Conservation (phyloP, 2,113 vertebrate genomes). For the Platanista minor region DNA sequence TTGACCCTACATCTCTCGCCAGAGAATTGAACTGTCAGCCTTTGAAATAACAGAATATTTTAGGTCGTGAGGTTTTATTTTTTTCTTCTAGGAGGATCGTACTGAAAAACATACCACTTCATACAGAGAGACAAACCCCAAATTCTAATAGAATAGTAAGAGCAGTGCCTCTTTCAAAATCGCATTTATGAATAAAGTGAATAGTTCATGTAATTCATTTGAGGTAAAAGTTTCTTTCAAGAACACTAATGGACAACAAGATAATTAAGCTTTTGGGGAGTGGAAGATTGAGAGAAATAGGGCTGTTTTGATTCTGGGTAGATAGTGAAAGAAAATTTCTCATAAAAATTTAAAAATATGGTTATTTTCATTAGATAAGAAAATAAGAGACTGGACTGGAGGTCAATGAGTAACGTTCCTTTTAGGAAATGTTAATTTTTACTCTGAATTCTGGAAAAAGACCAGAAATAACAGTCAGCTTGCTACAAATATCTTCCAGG, state of each 20-base stretch:
- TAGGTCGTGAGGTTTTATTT: slow-evolving; percentile 61
- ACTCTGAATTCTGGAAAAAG: background rate
- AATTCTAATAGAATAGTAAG: slow-evolving; percentile 29
- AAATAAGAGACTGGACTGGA: slow-evolving; percentile 23
- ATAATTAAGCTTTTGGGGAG: slow-evolving; percentile 38
- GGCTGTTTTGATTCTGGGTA: slow-evolving; percentile 12
- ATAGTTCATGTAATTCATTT: slow-evolving; percentile 14
- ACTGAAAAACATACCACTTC: slow-evolving; percentile 41
- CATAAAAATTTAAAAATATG: background rate
- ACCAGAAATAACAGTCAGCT: background rate
- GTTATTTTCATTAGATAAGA: slow-evolving; percentile 45
- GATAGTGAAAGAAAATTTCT: slow-evolving; percentile 8
- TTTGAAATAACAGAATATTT: slow-evolving; percentile 74
- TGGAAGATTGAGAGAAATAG: background rate
- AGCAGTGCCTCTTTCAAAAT: slow-evolving; percentile 29
- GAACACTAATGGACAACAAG: background rate
- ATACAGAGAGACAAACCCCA: slow-evolving; percentile 40
- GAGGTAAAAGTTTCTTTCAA: slow-evolving; percentile 23
- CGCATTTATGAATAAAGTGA: slow-evolving; percentile 36
- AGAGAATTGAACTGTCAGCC: slow-evolving; percentile 74
- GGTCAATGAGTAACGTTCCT: background rate
- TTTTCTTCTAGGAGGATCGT: slow-evolving; percentile 25
- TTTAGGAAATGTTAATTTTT: slow-evolving; percentile 12
- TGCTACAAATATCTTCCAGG: background rate
- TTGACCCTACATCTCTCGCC: slow-evolving; percentile 67